Evolutionary conservation across 2,113 vertebrate genomes (phyloP).

Genomic region (Myiozetetes cayanensis): DNA sequence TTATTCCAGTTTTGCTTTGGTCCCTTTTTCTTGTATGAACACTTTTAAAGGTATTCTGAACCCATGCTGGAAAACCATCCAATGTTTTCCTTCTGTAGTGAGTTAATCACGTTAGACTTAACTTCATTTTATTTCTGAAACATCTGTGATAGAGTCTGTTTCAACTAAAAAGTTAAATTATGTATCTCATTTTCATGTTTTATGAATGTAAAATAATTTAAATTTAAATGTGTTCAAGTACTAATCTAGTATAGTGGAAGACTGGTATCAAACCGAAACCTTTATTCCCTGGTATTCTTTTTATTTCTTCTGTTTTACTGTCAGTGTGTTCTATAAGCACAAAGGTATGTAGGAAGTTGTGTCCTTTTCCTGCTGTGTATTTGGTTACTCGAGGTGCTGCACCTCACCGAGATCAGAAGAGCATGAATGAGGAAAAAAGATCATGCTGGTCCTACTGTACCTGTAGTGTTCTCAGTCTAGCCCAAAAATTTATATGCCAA

Average conservation of each 20-base stretch:
- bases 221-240: conserved; percentile 46
- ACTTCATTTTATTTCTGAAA: neutral
- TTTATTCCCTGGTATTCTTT: conserved; percentile 23
- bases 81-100: neutral
- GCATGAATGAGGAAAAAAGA: neutral
- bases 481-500: neutral
- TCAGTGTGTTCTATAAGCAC: neutral
- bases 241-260: conserved; percentile 25
- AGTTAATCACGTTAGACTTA: neutral
- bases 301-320: neutral
- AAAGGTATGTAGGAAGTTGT: neutral
- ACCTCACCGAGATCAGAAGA: neutral
- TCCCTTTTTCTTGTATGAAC: neutral
- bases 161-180: conserved; percentile 37
- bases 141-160: neutral
- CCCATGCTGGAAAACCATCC: neutral
- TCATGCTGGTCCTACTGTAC: neutral
- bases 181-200: conserved; percentile 12
- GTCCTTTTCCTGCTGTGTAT: neutral
- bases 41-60: neutral
- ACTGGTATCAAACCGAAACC: conserved; percentile 17
- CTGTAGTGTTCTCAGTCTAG: neutral
- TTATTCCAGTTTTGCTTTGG: neutral
- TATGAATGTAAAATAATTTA: conserved; percentile 45
- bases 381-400: neutral